Evolutionary conservation across 2,797 vertebrate genomes (phyloP), one percentile per base, ranked within the genome.

Genomic region (Onychomys leucogaster): DNA sequence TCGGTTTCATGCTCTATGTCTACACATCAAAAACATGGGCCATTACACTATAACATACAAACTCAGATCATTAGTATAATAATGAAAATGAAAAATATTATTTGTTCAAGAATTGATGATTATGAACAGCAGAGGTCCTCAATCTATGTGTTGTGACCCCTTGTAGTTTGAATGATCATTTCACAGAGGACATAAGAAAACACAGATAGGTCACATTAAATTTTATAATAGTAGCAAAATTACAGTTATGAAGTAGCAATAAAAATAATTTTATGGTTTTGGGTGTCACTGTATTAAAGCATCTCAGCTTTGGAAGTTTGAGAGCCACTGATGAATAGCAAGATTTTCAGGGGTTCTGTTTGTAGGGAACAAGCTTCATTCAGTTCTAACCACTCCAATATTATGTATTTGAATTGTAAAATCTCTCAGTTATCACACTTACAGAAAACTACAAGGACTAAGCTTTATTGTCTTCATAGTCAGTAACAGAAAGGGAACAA

Each of bases 1-100:
- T 82, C 3, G 10, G 0, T 0, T n/a, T 37, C 23, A 59, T 37
- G 29, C 3, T n/a, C 12, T 25, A 12, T 14, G 6, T 14, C 11
- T 9, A 37, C 11, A 37, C 3, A 25, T 27, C 21, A n/a, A 57
- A 41, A 55, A 59, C 3, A 57, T 41, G 23, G 1, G 4, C 25
- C 34, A 25, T n/a, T 41, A 59, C 10, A 78, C 17, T 55, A 11
- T 34, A 19, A 29, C 16, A 78, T 2, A 21, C 49, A 78, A 55
- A 78, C 19, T 11, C 19, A 78, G 16, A 34, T 23, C 25, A 57
- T 55, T 57, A n/a, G 25, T 41, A 27, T 41, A 37, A 3, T 27
- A 59, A 16, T 57, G 23, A 37, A 59, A 82, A 59, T 27, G 21
- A 59, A 59, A 37, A 59, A 2, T 37, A 27, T 3, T 13, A 1